Base-by-base conservation (phyloP, 2,888 invertebrate genomes). In the Chirona hameri region DNA sequence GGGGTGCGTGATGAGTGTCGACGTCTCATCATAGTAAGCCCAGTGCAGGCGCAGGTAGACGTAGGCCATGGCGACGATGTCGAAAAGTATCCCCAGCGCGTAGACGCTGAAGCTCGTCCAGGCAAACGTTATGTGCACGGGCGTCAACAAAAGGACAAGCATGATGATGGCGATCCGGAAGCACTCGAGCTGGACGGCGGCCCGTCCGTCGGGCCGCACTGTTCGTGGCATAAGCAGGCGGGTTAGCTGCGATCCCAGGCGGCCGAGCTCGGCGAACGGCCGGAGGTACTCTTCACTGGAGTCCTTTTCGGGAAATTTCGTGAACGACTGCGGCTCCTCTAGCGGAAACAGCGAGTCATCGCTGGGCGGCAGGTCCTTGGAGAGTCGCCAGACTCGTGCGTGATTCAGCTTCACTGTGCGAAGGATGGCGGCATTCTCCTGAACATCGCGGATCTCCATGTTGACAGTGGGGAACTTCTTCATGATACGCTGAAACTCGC, bases 401-500 rank as follows among this genome's bases (percentile, higher is more conserved):
- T 76, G 76, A 2, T 76, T 76, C 39, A 39, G 24, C 46, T 76
- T 76, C 21, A 76, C 76, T 2, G 76, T 18, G 21, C 21, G 46
- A 39, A 76, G 46, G 7, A 76, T 24, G 24, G 21, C 24, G 9
- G 46, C 24, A 39, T 76, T 46, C 12, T 76, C 76, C 24, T 76
- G 76, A 14, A 46, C 5, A 14, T 76, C 76, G 27, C 27, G 12
- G 39, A 76, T 76, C 46, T 76, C 39, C 46, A 39, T 39, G 24
- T 46, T 46, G 15, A 76, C 46, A 15, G 76, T 76, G 7, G 76
- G 76, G 14, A 46, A 76, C 21, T 46, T 24, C 21, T 76, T 76
- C 76, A 76, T 39, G 46, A 76, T 76, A 24, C 76, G 76, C n/a
- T 46, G 76, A 24, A 76, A 76, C 24, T 76, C 76, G 10, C 76